Conservation (phyloP, 2,113 vertebrate genomes). For the Tachuris rubrigastra region DNA sequence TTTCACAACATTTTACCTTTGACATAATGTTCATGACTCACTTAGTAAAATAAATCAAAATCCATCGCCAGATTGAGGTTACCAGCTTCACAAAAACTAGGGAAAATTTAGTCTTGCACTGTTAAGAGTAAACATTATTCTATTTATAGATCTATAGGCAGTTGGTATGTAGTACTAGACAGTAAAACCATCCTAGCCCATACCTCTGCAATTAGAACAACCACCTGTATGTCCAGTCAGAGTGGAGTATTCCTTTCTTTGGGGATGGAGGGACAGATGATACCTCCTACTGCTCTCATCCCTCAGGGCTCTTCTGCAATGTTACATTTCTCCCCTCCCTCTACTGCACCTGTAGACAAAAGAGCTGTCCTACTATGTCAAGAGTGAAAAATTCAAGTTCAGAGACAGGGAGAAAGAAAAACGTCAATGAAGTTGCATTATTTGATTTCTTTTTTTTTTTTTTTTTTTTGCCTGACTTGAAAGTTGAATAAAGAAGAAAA, state of each 20-base stretch:
- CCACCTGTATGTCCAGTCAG: background rate
- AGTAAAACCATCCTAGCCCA: background rate
- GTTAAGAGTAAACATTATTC: background rate
- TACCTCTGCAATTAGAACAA: background rate
- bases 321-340: background rate
- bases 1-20: background rate
- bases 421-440: background rate
- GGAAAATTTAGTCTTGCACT: background rate
- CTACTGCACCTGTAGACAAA: background rate
- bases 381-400: background rate
- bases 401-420: background rate
- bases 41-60: background rate
- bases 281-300: background rate
- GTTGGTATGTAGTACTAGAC: background rate
- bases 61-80: background rate
- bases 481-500: background rate
- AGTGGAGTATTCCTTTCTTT: background rate
- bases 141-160: background rate
- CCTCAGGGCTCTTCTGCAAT: background rate
- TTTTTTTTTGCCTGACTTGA: background rate
- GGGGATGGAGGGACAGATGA: background rate
- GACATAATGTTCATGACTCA: background rate
- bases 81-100: background rate
- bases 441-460: accelerated
- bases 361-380: background rate